Base-by-base conservation (phyloP, 2,113 vertebrate genomes). In the Colinus virginianus region DNA sequence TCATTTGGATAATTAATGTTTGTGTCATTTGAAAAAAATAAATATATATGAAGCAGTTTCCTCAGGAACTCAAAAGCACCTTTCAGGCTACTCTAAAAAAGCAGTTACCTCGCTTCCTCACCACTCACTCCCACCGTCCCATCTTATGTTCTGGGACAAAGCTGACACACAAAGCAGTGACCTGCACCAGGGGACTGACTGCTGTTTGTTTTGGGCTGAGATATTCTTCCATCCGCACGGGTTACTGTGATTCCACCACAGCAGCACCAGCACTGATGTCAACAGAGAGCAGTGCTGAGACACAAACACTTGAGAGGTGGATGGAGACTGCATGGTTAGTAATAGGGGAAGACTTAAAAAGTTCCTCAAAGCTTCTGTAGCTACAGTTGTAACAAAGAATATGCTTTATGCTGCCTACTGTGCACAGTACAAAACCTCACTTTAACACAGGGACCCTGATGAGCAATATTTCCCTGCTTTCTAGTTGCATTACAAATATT, bases 281-380 rank as follows among this genome's bases (percentile, higher is more conserved):
- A 71, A 36, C 0, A 32, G 49, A 42, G 21, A 13, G 13, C 15
- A 38, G 21, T 0, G 1, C 53, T 49, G 14, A 55, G 20, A 56
- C 26, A 42, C 45, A 70, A 67, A 2, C 5, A 46, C 13, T 42
- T 67, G 30, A 21, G 40, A 86, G 34, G 22, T 2, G 4, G 34
- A n/a, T 2, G 4, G 26, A 42, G 22, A 36, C 17, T 28, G 36
- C 32, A 42, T 68, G 23, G 42, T 45, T 30, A 81, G 21, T 10
- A 72, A 30, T 4, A 7, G 48, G 2, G 1, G 16, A n/a, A 36
- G 14, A 56, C 15, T 56, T 56, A 30, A 51, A 28, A 15, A 67
- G 34, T 49, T 49, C 32, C 76, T 28, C 21, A 43, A 61, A 66
- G 11, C 28, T 67, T 53, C 49, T 55, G 18, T 21, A 49, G 36